phyloP scores from a whole-genome alignment of 2,797 vertebrate genomes.

The Sebastiscus albofasciatus region DNA sequence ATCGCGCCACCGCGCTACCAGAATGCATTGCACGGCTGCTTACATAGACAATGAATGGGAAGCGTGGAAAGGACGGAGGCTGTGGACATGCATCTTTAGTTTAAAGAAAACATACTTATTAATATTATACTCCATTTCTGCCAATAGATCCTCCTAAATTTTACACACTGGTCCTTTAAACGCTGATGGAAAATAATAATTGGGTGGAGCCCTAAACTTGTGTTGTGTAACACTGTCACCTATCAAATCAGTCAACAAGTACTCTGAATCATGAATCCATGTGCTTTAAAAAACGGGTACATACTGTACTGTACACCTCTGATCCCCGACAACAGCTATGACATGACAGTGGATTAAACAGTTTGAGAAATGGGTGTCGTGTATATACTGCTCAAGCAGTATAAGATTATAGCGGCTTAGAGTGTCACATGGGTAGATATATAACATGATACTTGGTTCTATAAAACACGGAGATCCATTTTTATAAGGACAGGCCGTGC shows the following conservation, averaged over 20 bases:
- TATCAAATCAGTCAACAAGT: background rate
- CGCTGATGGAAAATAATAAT: background rate
- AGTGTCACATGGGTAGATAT: constrained; percentile 27
- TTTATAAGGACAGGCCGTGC: constrained; percentile 30
- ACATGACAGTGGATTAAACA: constrained; percentile 37
- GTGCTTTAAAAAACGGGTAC: constrained; percentile 8
- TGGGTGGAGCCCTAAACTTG: background rate
- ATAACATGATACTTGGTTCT: constrained; percentile 32
- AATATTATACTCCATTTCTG: no score
- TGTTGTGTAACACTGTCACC: background rate
- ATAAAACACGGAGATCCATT: constrained; percentile 34
- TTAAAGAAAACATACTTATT: no score
- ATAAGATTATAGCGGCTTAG: constrained; percentile 17
- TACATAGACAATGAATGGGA: no score
- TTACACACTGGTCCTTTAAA: no score
- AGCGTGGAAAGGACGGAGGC: no score
- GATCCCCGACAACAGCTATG: constrained; percentile 18
- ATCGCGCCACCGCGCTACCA: no score
- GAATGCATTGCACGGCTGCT: no score
- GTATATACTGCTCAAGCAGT: constrained; percentile 12
- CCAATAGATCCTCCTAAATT: no score
- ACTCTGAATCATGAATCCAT: background rate
- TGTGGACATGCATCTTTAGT: no score
- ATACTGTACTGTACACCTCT: background rate
- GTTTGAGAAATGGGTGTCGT: constrained; percentile 9